A percentile compares a stretch with the other conserved stretches of the same genome.
These are phyloP conservation scores for Sebastiscus tertius DNA, from an alignment of 2,797 vertebrate genomes.

Conservation along the genomic window DNA sequence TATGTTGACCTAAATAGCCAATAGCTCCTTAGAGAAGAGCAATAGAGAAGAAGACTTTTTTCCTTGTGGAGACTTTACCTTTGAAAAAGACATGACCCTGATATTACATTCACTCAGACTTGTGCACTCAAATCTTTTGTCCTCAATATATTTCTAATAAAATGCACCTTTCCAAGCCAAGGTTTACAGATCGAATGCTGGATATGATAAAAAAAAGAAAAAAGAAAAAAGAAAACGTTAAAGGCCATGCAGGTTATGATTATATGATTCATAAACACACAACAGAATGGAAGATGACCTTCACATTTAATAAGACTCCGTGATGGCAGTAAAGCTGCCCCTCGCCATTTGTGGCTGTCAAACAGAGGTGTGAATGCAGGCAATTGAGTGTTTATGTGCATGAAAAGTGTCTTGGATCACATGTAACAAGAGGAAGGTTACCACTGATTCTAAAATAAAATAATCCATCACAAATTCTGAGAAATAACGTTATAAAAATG, in stretches of 20 bases:
- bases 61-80: background rate
- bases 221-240: background rate
- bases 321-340: background rate
- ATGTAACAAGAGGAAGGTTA: background rate
- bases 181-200: constrained; percentile 11
- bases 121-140: background rate
- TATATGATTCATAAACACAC: constrained; percentile 5
- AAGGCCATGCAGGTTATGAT: background rate
- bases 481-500: background rate
- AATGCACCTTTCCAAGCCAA: background rate
- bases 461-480: background rate
- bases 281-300: constrained; percentile 18
- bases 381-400: background rate
- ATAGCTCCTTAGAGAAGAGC: background rate
- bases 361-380: background rate
- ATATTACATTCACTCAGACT: background rate
- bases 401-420: background rate
- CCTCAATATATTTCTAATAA: background rate
- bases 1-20: background rate
- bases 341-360: constrained; percentile 12
- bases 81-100: background rate
- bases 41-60: background rate
- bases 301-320: constrained; percentile 11
- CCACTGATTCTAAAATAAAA: background rate
- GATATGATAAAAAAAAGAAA: background rate